Evolutionary conservation across 1,140 invertebrate species (phyloP).

Genomic region (Lucilia sericata): DNA sequence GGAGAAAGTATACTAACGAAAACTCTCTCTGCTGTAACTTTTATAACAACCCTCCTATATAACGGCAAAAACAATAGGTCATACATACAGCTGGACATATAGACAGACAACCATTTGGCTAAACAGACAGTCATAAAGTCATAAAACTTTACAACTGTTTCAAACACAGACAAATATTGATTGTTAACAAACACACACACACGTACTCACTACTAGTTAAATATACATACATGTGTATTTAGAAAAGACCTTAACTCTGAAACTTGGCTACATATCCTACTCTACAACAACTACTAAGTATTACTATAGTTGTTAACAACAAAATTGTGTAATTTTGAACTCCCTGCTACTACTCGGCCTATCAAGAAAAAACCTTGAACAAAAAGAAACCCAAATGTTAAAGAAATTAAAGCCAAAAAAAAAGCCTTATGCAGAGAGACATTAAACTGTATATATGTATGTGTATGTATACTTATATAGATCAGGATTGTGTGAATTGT

Average conservation of each 20-base stretch:
- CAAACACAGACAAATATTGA: background rate
- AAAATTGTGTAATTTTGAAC: background rate
- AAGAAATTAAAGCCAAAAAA: background rate
- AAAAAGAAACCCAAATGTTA: background rate
- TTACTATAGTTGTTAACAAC: background rate
- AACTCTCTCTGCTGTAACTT: too few species aligned
- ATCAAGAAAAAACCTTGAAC: background rate
- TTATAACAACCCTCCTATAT: background rate
- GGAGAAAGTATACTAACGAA: too few species aligned
- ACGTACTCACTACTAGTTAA: background rate
- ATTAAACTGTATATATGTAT: background rate
- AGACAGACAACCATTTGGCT: background rate
- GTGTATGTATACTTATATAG: background rate
- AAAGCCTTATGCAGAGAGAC: background rate
- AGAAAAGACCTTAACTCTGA: too few species aligned
- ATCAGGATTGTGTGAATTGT: background rate
- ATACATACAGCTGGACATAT: background rate
- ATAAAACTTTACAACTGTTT: background rate
- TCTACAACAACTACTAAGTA: too few species aligned
- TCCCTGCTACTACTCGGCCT: background rate
- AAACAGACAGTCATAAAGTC: constrained; percentile 12
- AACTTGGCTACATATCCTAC: too few species aligned
- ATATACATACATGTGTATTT: too few species aligned
- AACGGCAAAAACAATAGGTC: background rate
- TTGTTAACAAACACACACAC: background rate